A percentile compares a stretch with the other conserved stretches of the same genome.
Evolutionary conservation across 2,888 invertebrate species (phyloP).

Genomic region (Polymixis lichenea): DNA sequence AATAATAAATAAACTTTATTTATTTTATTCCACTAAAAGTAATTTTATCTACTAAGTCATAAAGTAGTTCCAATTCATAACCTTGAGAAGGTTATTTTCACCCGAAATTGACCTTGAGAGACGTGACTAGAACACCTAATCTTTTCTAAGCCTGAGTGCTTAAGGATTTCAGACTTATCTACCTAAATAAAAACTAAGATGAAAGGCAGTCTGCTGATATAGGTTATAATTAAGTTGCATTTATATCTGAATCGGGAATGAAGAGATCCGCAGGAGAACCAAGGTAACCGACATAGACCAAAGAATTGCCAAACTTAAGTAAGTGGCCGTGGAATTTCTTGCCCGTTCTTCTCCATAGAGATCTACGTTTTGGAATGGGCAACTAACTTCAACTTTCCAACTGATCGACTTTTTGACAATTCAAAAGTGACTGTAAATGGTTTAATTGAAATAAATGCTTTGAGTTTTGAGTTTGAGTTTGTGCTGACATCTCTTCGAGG

Average conservation of each 20-base stretch:
- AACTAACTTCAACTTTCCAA: too few relatives aligned
- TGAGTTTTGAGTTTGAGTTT: too few relatives aligned
- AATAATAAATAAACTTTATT: slow-evolving; percentile 9
- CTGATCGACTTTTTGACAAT: too few relatives aligned
- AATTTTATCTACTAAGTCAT: slow-evolving; percentile 22
- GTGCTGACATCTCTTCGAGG: too few relatives aligned
- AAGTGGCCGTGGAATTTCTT: too few relatives aligned
- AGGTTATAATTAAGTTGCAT: not conserved
- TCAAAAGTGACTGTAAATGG: too few relatives aligned
- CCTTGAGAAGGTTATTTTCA: slow-evolving; percentile 2
- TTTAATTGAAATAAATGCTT: too few relatives aligned
- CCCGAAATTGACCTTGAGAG: not conserved
- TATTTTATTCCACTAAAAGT: not conserved
- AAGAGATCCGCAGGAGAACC: too few relatives aligned
- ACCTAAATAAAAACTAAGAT: not conserved
- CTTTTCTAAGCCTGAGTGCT: not conserved
- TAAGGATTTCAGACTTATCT: not conserved
- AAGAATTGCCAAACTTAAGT: too few relatives aligned
- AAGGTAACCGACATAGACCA: too few relatives aligned
- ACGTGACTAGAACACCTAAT: slow-evolving; percentile 18
- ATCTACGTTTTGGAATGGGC: too few relatives aligned
- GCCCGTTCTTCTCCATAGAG: too few relatives aligned
- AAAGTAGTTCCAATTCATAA: slow-evolving; percentile 11
- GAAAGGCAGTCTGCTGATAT: not conserved
- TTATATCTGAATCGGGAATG: not conserved